Conservation (phyloP, 2,113 vertebrate genomes). For the Ptilonorhynchus violaceus region DNA sequence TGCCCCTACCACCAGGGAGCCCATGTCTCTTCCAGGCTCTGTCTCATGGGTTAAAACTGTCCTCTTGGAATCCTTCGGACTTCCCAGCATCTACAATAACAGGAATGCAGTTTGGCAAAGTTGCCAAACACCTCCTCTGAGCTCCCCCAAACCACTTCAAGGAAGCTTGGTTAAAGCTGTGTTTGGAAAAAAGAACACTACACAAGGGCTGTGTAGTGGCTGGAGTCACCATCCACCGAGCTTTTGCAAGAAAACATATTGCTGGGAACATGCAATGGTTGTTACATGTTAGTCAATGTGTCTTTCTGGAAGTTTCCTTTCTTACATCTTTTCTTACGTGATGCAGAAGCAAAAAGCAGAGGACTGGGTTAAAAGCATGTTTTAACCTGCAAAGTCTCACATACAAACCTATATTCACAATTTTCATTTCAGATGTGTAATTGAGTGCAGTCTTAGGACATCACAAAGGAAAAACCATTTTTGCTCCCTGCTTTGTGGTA, state of each 20-base stretch:
- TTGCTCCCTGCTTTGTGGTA: neutral
- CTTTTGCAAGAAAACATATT: neutral
- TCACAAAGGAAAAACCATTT: neutral
- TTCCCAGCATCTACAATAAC: neutral
- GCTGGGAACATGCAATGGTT: neutral
- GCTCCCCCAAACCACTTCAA: neutral
- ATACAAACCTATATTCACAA: neutral
- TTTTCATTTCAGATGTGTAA: neutral
- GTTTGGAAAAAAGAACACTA: neutral
- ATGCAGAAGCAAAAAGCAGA: neutral
- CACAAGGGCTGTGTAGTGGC: neutral
- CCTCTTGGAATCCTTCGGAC: neutral
- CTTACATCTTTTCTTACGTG: neutral
- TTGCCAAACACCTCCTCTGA: neutral
- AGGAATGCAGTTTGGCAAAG: neutral
- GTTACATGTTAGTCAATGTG: rapidly evolving
- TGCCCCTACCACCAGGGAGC: neutral
- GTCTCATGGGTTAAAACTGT: neutral
- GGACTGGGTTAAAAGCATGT: neutral
- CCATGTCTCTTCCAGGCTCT: neutral
- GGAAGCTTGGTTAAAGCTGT: neutral
- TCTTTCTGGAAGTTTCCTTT: neutral
- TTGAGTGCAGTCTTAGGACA: neutral
- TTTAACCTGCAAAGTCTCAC: neutral
- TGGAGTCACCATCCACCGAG: neutral